Evolutionary conservation across 2,888 invertebrate genomes (phyloP).

Genomic region (Elysia crispata): DNA sequence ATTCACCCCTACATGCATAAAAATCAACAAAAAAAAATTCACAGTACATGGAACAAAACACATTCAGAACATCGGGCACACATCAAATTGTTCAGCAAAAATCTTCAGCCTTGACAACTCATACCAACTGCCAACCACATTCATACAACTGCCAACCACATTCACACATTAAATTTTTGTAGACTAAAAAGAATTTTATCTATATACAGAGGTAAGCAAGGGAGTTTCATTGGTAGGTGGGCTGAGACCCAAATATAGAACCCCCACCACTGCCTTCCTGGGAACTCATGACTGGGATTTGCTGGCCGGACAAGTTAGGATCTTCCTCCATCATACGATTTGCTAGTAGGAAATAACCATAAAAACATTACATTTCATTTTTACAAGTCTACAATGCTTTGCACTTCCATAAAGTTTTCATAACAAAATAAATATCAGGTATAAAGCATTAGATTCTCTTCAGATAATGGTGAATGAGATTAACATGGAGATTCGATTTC

Average conservation of each 20-base stretch:
- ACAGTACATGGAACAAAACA: too few relatives aligned
- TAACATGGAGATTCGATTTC: neutral
- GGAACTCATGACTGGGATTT: slow-evolving; percentile 34
- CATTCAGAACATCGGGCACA: too few relatives aligned
- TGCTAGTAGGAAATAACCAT: slow-evolving; percentile 24
- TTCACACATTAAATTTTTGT: too few relatives aligned
- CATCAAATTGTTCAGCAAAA: too few relatives aligned
- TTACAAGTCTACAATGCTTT: too few relatives aligned
- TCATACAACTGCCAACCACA: too few relatives aligned
- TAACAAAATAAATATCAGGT: neutral
- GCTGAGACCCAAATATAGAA: slow-evolving; percentile 43
- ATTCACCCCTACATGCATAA: too few relatives aligned
- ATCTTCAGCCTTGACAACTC: too few relatives aligned
- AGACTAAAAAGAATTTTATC: too few relatives aligned
- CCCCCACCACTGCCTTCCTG: slow-evolving; percentile 33
- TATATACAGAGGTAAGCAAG: neutral
- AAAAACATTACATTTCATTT: neutral
- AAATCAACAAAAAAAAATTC: too few relatives aligned
- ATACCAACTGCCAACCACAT: too few relatives aligned
- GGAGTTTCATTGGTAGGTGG: slow-evolving; percentile 38
- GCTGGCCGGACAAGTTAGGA: slow-evolving; percentile 33
- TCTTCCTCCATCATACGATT: slow-evolving; percentile 51
- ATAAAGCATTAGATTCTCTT: neutral
- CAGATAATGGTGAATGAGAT: neutral
- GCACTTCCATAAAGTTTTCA: neutral